Evolutionary conservation across 2,888 invertebrate genomes (phyloP).

Genomic region (Trachelus iudaicus): DNA sequence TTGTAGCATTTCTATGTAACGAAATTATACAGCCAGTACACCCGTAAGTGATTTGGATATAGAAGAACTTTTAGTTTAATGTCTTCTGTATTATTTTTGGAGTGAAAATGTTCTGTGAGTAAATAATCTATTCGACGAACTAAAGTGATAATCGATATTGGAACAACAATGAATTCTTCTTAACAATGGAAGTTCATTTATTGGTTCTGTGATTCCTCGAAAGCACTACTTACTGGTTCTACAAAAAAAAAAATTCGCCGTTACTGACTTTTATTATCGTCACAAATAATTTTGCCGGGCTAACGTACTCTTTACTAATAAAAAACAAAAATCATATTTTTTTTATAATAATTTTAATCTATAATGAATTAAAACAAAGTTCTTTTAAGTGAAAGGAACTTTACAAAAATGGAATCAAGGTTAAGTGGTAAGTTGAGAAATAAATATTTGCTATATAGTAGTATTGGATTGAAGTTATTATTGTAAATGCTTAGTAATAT

Average conservation of each 20-base stretch:
- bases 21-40: background rate
- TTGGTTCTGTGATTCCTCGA: background rate
- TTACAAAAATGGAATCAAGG: constrained; percentile 2
- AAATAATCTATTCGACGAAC: background rate
- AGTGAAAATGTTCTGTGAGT: background rate
- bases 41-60: background rate
- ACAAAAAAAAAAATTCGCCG: background rate
- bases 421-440: constrained; percentile 2
- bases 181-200: background rate
- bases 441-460: background rate
- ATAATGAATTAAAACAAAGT: background rate
- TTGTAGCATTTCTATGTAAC: background rate
- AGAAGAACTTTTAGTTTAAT: background rate
- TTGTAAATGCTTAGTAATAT: background rate
- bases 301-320: background rate
- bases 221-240: background rate
- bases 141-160: background rate
- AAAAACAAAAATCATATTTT: background rate
- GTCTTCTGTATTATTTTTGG: background rate
- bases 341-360: background rate
- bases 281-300: background rate
- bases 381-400: background rate
- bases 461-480: background rate
- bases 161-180: background rate
- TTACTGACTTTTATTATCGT: background rate